phyloP scores from a whole-genome alignment of 2,113 vertebrate genomes.

The Phaetusa simplex region DNA sequence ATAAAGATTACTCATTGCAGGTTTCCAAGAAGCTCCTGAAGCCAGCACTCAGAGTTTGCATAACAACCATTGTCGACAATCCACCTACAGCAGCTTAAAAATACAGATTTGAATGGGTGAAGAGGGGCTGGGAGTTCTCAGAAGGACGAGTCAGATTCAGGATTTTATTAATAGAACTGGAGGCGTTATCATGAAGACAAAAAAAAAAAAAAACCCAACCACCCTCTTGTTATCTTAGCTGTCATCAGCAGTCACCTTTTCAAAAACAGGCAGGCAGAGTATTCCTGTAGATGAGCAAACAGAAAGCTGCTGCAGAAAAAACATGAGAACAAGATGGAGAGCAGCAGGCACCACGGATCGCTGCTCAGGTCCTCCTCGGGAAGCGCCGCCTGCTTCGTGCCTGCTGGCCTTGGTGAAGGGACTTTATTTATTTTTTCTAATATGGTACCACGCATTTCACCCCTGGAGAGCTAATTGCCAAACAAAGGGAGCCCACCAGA shows the following conservation, averaged over 20 bases:
- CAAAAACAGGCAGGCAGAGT: conserved; percentile 43
- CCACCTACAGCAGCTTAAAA: conserved; percentile 69
- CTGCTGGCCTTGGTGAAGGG: not conserved
- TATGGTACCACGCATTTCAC: not conserved
- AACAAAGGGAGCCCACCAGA: conserved; percentile 4
- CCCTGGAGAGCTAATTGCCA: not conserved
- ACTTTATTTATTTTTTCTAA: not conserved
- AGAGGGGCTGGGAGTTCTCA: conserved; percentile 55
- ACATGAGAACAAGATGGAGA: not conserved
- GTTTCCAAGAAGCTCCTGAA: conserved; percentile 56
- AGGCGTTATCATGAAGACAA: conserved; percentile 61
- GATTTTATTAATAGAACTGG: conserved; percentile 74
- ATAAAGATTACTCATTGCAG: conserved; percentile 55
- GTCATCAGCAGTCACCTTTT: conserved; percentile 51
- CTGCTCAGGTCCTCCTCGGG: not conserved
- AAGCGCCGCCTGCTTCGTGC: not conserved
- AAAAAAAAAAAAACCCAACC: not conserved
- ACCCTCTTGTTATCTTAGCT: conserved; percentile 64
- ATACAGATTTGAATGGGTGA: conserved; percentile 64
- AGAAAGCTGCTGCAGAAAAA: conserved; percentile 43
- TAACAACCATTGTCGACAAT: conserved; percentile 45
- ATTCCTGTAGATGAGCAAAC: conserved; percentile 56
- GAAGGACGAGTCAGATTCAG: conserved; percentile 71
- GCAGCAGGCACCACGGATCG: not conserved
- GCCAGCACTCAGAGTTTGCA: conserved; percentile 25